Evolutionary conservation across 1,140 invertebrate species (phyloP).

Genomic region (Lasioglossum albipes): DNA sequence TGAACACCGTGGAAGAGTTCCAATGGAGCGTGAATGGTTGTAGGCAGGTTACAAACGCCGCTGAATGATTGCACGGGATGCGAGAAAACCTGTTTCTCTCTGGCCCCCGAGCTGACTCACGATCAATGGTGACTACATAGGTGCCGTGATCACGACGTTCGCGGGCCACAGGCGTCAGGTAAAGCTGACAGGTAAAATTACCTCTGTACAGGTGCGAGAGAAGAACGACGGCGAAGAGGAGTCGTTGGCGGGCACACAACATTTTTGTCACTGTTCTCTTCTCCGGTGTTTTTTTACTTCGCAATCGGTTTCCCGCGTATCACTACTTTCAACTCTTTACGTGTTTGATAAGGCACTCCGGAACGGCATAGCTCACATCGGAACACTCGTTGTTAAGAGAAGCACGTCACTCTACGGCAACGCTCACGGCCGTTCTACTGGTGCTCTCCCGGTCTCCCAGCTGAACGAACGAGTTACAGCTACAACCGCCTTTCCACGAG

Average conservation of each 20-base stretch:
- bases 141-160: conserved; percentile 1
- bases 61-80: background rate
- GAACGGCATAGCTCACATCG: background rate
- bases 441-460: conserved; percentile 44
- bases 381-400: too few relatives aligned
- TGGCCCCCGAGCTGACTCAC: conserved; percentile 49
- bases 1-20: background rate
- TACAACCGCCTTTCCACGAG: conserved; percentile 14
- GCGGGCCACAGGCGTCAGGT: background rate
- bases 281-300: background rate
- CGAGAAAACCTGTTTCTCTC: conserved; percentile 20
- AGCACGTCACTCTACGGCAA: background rate
- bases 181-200: conserved; percentile 28
- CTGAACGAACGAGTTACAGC: conserved; percentile 25
- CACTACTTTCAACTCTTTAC: conserved; percentile 6
- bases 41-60: background rate
- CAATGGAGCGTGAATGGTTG: background rate
- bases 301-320: background rate
- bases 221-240: background rate
- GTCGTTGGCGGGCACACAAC: background rate
- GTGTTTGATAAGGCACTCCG: background rate
- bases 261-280: conserved; percentile 15
- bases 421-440: conserved; percentile 7
- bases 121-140: conserved; percentile 42
- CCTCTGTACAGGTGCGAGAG: conserved; percentile 30